Evolutionary conservation across 2,797 vertebrate genomes (phyloP), one percentile per base, ranked within the genome.

Genomic region (Tamandua tetradactyla): DNA sequence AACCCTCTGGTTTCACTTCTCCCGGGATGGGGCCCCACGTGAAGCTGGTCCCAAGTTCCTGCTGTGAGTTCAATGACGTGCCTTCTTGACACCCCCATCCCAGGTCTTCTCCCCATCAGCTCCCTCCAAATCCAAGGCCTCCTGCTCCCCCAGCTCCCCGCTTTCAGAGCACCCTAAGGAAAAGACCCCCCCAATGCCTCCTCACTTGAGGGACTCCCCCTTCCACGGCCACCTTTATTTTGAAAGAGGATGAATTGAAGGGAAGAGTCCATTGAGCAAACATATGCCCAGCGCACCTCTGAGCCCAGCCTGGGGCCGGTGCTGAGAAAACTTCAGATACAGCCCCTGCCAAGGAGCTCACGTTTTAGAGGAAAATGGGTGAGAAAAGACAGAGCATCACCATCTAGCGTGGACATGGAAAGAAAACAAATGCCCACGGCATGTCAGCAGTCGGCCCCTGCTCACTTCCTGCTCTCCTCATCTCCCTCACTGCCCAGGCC

Each of bases 381-480:
- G 44, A 25, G 17, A 6, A n/a, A 17, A 66, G 18, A 57, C 22
- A 32, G 74, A 44, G 3, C 49, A 35, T 0, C 2, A 59, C 1
- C 2, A 44, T 22, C 74, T 32, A 35, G 25, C 17, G 7, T 3
- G 25, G 64, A 75, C 23, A 17, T 0, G 0, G 30, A 37, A 40
- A 17, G 23, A 72, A 61, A 12, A 47, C 35, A 30, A 25, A 17
- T 0, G 30, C 47, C 27, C 27, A 1, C 0, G 0, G 25, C 71
- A 3, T 0, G 62, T 1, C 2, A 2, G 47, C 27, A 14, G 72
- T 59, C 49, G 22, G 23, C 40, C 3, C 6, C 0, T 5, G 42
- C 44, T 59, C 52, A 18, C 40, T 55, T 18, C 44, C 49, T 15
- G 15, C 57, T 32, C 61, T 18, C 17, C n/a, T 2, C 13, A 12